Base-by-base conservation (phyloP, 2,797 vertebrate genomes). In the Phataginus tricuspis region DNA sequence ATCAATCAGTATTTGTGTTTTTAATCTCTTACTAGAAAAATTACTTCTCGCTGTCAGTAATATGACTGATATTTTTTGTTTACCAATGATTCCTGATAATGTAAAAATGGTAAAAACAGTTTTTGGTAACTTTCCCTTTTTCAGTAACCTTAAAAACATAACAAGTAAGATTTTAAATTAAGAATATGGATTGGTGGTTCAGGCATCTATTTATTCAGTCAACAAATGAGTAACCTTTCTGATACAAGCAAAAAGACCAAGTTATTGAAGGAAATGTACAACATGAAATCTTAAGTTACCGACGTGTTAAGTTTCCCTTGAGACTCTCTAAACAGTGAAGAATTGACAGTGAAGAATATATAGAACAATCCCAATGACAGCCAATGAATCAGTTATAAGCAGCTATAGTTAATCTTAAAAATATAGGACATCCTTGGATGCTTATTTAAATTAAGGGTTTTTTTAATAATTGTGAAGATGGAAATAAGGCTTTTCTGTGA, bases 361-460 rank as follows among this genome's bases (percentile, higher is more conserved):
- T 0, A 53, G 27, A 66, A 86, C 45, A 86, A 77, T 37, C 37
- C 42, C 16, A 74, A 7, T 14, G 11, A 57, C 15, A 82, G 49
- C 29, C 49, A 93, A 0, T 84, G 16, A 71, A 72, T 74, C 57
- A 68, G 11, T 90, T 82, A 78, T 42, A 93, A 75, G 31, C 69
- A 86, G 55, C 61, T 55, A 31, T 1, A 49, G 57, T 87, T 68
- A 34, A 55, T 86, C 15, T 90, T 88, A 80, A 63, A 88, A 74
- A 31, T 21, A 53, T 1, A 79, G 49, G 42, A 42, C 29, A 68
- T 63, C 63, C 66, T 90, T 78, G 37, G 66, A 80, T 72, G 15
- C 39, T 82, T 64, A 94, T 84, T 93, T 90, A 80, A 94, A 85
- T 95, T 63, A 87, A 93, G n/a, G n/a, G 2, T 37, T 37, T 87